These are phyloP conservation scores for Numenius phaeopus DNA, from an alignment of 2,797 vertebrate genomes.

Conservation along the genomic window DNA sequence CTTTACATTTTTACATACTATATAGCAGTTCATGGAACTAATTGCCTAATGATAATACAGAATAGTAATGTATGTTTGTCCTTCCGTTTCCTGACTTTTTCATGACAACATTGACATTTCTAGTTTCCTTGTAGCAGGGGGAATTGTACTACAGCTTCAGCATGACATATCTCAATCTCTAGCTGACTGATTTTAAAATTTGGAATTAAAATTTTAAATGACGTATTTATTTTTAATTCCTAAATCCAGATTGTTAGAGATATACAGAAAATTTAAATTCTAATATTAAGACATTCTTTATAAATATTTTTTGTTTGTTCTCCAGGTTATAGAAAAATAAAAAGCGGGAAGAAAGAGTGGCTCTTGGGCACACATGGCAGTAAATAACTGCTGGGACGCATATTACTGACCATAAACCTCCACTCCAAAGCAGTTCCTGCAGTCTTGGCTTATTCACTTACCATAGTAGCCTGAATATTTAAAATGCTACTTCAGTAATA, in stretches of 20 bases:
- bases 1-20: not conserved
- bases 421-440: not conserved
- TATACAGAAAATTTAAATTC: not conserved
- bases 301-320: not conserved
- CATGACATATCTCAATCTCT: not conserved
- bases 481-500: not conserved
- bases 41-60: not conserved
- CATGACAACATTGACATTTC: not conserved
- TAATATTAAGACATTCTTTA: not conserved
- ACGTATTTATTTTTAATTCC: not conserved
- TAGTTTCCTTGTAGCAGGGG: not conserved
- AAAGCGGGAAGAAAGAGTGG: not conserved
- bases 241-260: not conserved
- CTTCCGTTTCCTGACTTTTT: not conserved
- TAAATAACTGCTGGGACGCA: not conserved
- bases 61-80: not conserved
- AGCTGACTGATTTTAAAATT: not conserved
- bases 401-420: not conserved
- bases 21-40: not conserved
- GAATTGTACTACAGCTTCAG: not conserved
- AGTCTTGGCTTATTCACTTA: not conserved
- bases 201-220: not conserved
- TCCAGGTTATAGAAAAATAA: not conserved
- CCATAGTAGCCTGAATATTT: not conserved
- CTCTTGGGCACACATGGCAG: not conserved